A percentile compares a stretch with the other conserved stretches of the same genome.
These are phyloP conservation scores for Acanthosepion pharaonis DNA, from an alignment of 2,888 invertebrate species.

Conservation along the genomic window DNA sequence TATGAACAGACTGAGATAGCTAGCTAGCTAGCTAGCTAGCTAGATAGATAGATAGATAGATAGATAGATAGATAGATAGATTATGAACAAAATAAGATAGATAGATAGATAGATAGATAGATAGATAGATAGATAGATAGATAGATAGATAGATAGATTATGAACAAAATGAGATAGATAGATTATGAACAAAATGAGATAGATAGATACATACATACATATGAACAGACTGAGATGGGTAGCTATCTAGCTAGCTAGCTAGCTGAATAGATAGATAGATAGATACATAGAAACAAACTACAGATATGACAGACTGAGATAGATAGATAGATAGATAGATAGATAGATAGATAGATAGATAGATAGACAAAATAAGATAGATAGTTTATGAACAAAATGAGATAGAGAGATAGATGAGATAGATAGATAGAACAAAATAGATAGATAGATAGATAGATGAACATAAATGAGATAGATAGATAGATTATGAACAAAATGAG, in stretches of 20 bases:
- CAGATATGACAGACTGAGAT: too few species aligned
- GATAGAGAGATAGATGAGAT: background rate
- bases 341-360: background rate
- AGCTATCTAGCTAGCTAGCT: background rate
- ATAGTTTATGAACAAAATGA: too few species aligned
- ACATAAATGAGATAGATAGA: background rate
- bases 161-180: background rate
- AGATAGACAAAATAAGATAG: background rate
- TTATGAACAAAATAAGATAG: too few species aligned
- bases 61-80: too few species aligned
- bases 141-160: too few species aligned
- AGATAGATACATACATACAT: background rate
- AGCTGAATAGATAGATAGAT: background rate
- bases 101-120: background rate
- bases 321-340: background rate
- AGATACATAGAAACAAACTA: too few species aligned
- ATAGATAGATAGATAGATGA: background rate
- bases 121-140: too few species aligned
- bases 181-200: background rate
- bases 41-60: too few species aligned
- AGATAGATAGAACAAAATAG: background rate
- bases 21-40: background rate
- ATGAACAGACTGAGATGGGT: background rate
- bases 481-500: too few species aligned
- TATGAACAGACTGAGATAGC: background rate